phyloP scores from a whole-genome alignment of 2,888 invertebrate genomes.

The Drosophila lutescens region DNA sequence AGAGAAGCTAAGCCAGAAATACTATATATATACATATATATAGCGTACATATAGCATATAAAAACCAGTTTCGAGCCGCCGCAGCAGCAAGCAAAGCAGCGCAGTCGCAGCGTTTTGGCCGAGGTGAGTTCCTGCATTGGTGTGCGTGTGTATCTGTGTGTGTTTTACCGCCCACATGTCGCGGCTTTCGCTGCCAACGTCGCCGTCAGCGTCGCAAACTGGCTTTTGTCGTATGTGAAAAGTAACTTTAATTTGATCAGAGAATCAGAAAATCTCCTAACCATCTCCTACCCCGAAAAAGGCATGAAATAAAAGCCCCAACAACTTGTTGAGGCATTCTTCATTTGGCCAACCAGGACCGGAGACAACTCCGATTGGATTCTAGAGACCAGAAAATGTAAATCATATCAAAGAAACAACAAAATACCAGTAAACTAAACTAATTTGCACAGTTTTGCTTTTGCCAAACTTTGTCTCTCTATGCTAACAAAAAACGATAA shows the following conservation, averaged over 20 bases:
- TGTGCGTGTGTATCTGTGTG: constrained; percentile 26
- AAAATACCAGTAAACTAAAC: constrained; percentile 60
- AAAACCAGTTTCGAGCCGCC: constrained; percentile 69
- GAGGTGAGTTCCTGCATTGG: constrained; percentile 53
- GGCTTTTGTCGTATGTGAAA: constrained; percentile 59
- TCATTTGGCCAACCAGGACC: constrained; percentile 38
- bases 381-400: constrained; percentile 48
- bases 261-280: constrained; percentile 15
- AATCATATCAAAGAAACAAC: constrained; percentile 49
- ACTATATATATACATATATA: constrained; percentile 18
- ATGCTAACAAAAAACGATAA: constrained; percentile 42
- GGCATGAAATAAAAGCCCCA: constrained; percentile 6
- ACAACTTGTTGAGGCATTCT: constrained; percentile 66
- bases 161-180: constrained; percentile 56
- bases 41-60: constrained; percentile 27
- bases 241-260: constrained; percentile 69
- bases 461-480: constrained; percentile 62
- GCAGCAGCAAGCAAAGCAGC: constrained; percentile 52
- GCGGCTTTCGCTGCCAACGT: constrained; percentile 33
- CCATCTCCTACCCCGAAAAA: background rate
- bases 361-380: constrained; percentile 26
- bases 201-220: constrained; percentile 44
- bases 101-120: constrained; percentile 68
- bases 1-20: constrained; percentile 45
- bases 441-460: constrained; percentile 72